Percentiles rank a stretch among this genome's conserved stretches.
These are phyloP conservation scores for Lycopodina hypogea DNA, from an alignment of 37 sponge, comb jelly and placozoan species.

Conservation along the genomic window DNA sequence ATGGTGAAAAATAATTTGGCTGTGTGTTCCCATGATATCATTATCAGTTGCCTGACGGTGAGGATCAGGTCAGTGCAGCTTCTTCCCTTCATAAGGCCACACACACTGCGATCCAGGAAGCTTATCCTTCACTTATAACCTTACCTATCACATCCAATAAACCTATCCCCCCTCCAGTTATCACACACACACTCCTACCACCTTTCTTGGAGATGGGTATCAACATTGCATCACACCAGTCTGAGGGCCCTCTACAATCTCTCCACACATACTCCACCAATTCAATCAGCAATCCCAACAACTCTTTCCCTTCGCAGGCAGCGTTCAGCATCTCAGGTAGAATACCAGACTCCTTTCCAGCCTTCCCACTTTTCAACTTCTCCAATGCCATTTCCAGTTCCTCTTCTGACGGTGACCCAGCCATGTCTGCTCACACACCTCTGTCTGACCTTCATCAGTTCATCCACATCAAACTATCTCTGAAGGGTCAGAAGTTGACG, in stretches of 20 bases:
- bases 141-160: constrained; percentile 23
- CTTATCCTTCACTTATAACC: constrained; percentile 11
- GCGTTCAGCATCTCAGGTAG: constrained; percentile 12
- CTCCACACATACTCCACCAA: constrained; percentile 10
- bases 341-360: background rate
- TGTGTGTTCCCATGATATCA: background rate
- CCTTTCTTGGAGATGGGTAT: constrained; percentile 25
- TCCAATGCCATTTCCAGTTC: background rate
- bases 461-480: background rate
- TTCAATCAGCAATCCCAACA: background rate
- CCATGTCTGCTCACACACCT: background rate
- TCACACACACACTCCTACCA: background rate
- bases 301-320: background rate
- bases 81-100: constrained; percentile 20
- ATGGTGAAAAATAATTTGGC: constrained; percentile 2
- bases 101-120: constrained; percentile 10
- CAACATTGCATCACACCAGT: constrained; percentile 3
- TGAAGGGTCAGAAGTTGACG: background rate
- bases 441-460: background rate
- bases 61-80: constrained; percentile 43
- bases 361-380: background rate
- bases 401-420: background rate
- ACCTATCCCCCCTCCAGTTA: constrained; percentile 35
- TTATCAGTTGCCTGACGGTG: background rate
- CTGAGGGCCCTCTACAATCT: background rate